phyloP scores from a whole-genome alignment of 35 echinoderm and acorn worm genomes.

The Heliocidaris tuberculata region DNA sequence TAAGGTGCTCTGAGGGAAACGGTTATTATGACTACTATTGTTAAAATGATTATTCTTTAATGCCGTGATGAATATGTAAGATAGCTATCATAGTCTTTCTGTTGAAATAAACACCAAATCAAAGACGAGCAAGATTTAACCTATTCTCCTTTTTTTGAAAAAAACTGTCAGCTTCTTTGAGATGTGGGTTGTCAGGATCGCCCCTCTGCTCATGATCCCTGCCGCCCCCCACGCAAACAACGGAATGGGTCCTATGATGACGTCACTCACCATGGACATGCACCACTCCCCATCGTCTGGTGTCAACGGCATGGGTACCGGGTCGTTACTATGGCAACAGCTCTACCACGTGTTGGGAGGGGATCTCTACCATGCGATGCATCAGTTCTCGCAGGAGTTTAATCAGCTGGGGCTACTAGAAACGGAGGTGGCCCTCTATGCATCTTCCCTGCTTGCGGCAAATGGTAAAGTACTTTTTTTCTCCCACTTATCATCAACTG shows the following conservation, averaged over 20 bases:
- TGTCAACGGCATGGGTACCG: conserved; percentile 41
- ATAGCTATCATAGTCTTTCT: too few relatives aligned
- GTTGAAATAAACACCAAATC: too few relatives aligned
- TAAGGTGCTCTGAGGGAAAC: too few relatives aligned
- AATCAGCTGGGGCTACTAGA: conserved; percentile 84
- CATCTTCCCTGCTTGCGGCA: conserved; percentile 62
- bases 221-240: conserved; percentile 53
- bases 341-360: conserved; percentile 71
- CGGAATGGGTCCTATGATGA: conserved; percentile 60
- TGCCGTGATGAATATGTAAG: too few relatives aligned
- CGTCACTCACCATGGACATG: conserved; percentile 54
- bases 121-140: too few relatives aligned
- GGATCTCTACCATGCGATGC: conserved; percentile 82
- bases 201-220: conserved; percentile 61
- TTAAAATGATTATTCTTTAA: too few relatives aligned
- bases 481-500: neutral
- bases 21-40: too few relatives aligned
- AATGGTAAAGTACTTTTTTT: conserved; percentile 54
- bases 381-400: conserved; percentile 81
- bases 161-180: conserved; percentile 76
- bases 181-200: conserved; percentile 83
- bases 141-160: too few relatives aligned
- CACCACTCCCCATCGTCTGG: conserved; percentile 38
- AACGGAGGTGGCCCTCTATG: conserved; percentile 90
- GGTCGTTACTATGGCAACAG: conserved; percentile 88